Evolutionary conservation across 2,797 vertebrate genomes (phyloP).

Genomic region (Schizothorax lantsangensis): DNA sequence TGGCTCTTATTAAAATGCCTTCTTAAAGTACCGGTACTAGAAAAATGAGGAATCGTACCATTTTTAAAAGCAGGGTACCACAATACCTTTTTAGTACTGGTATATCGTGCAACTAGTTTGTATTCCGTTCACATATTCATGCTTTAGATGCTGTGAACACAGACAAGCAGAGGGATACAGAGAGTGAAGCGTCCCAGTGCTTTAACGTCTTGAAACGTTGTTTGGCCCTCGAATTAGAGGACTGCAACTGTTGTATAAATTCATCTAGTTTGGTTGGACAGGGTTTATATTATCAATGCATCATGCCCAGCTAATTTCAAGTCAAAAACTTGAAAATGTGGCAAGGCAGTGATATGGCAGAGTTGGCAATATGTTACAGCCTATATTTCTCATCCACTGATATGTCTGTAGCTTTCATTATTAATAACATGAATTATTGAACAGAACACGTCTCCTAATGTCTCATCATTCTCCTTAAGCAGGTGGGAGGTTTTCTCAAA

Average conservation of each 20-base stretch:
- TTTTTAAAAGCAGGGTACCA: background rate
- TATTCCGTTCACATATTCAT: background rate
- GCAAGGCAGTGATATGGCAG: conserved; percentile 10
- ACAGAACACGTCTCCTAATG: conserved; percentile 56
- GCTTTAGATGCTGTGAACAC: conserved; percentile 2
- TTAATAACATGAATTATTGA: conserved; percentile 59
- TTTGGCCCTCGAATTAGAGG: background rate
- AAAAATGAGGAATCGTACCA: background rate
- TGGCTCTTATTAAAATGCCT: background rate
- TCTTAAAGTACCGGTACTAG: background rate
- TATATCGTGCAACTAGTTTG: background rate
- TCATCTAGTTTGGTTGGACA: conserved; percentile 11
- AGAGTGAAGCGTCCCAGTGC: background rate
- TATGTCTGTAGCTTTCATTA: conserved; percentile 53
- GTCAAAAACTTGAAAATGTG: conserved; percentile 15
- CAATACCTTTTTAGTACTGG: background rate
- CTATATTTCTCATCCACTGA: conserved; percentile 45
- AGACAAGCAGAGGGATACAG: background rate
- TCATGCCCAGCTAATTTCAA: conserved; percentile 26
- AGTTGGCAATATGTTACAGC: conserved; percentile 37
- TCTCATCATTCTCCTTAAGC: conserved; percentile 54
- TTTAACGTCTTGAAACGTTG: background rate
- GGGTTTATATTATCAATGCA: conserved; percentile 32
- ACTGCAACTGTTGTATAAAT: background rate
- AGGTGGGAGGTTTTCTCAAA: conserved; percentile 55